These are phyloP conservation scores for Axea sp. DNA, from an alignment of 2,888 invertebrate species.

Conservation along the genomic window DNA sequence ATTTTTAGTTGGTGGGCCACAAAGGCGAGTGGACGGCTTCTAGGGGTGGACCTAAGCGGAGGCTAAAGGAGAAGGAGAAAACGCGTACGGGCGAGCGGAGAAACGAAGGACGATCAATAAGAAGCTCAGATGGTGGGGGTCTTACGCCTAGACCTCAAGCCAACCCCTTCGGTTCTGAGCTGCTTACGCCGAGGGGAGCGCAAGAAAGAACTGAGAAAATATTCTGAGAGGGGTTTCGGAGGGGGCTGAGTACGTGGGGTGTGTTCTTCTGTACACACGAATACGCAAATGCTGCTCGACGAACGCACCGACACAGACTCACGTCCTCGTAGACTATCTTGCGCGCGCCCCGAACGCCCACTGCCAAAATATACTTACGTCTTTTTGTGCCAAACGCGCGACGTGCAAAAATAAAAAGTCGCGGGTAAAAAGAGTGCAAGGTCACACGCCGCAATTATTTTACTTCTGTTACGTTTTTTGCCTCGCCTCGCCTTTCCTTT, in stretches of 20 bases:
- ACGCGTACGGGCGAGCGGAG: constrained; percentile 70
- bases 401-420: constrained; percentile 33
- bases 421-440: constrained; percentile 49
- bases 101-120: constrained; percentile 79
- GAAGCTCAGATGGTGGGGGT: constrained; percentile 76
- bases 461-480: constrained; percentile 13
- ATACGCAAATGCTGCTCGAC: constrained; percentile 45
- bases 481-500: neutral
- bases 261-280: constrained; percentile 61
- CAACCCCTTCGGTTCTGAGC: constrained; percentile 69
- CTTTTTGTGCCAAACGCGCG: constrained; percentile 27
- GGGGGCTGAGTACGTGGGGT: constrained; percentile 55
- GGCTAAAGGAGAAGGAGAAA: constrained; percentile 71
- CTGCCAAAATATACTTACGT: constrained; percentile 49
- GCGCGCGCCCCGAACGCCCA: constrained; percentile 14
- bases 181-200: constrained; percentile 76
- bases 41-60: constrained; percentile 75
- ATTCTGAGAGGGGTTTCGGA: constrained; percentile 72
- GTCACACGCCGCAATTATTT: constrained; percentile 47
- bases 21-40: constrained; percentile 73
- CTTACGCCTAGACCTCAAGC: constrained; percentile 78
- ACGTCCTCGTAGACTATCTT: constrained; percentile 7
- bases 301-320: constrained; percentile 23
- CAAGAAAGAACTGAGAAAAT: constrained; percentile 79
- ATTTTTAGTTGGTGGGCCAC: constrained; percentile 75